These are phyloP conservation scores for Apamea crenata DNA, from an alignment of 2,888 invertebrate genomes.

Conservation along the genomic window DNA sequence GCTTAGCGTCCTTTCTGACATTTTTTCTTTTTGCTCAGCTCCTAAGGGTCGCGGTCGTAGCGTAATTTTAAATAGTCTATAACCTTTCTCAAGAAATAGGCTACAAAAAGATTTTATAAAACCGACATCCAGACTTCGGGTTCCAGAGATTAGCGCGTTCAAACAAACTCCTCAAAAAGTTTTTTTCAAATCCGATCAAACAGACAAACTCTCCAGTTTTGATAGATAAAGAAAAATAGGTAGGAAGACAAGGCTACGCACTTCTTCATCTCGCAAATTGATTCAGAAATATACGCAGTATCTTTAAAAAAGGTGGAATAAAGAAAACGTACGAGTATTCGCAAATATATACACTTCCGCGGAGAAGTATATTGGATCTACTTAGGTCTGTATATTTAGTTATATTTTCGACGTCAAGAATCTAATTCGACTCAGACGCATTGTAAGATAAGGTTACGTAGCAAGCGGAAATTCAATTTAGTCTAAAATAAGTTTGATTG, in stretches of 20 bases:
- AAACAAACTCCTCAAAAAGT: not conserved
- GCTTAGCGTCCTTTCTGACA: not conserved
- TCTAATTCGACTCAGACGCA: slow-evolving; percentile 53
- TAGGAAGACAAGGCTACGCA: slow-evolving; percentile 22
- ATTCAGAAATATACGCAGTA: slow-evolving; percentile 19
- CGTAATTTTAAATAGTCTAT: not conserved
- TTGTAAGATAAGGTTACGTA: slow-evolving; percentile 29
- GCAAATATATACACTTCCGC: slow-evolving; percentile 39
- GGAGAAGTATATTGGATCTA: slow-evolving; percentile 27
- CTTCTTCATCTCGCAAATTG: slow-evolving; percentile 27
- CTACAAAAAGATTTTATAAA: too few relatives aligned
- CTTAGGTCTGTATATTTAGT: slow-evolving; percentile 33
- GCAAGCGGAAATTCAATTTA: slow-evolving; percentile 26
- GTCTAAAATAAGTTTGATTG: not conserved
- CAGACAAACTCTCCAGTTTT: not conserved
- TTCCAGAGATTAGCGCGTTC: not conserved
- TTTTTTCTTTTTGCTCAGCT: not conserved
- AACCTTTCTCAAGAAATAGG: not conserved
- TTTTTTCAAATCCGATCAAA: not conserved
- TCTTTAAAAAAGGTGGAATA: slow-evolving; percentile 6
- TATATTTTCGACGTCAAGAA: slow-evolving; percentile 43
- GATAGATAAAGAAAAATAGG: not conserved
- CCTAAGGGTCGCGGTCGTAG: not conserved
- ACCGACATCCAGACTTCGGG: too few relatives aligned
- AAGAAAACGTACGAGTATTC: slow-evolving; percentile 34